Base-by-base conservation (phyloP, 2,797 vertebrate genomes). In the Crenichthys baileyi region DNA sequence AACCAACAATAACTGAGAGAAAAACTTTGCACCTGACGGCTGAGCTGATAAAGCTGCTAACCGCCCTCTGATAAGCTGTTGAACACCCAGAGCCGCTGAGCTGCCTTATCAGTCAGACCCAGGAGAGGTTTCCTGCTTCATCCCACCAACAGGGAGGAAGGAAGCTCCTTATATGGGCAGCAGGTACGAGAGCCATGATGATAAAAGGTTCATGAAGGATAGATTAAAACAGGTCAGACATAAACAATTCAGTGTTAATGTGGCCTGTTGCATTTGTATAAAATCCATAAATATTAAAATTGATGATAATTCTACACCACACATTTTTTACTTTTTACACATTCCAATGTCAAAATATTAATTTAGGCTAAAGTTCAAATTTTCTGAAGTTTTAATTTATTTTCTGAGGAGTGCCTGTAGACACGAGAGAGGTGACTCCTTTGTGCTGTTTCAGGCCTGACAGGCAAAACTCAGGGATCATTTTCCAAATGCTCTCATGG, bases 121-220 rank as follows among this genome's bases (percentile, higher is more conserved):
- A 0, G 73, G 78, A 83, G 83, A 7, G 65, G 0, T 36, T 63
- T 18, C 29, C 18, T 29, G 16, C 20, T 7, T 8, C 16, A 18
- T 20, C 24, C 70, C 26, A 12, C 58, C 41, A 51, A 70, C 70
- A 60, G 50, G 16, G 20, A 79, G 82, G 78, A 81, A 87, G 84
- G 84, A 86, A 85, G 20, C 41, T 29, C 84, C 84, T 83, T 76
- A 86, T 82, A 83, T 72, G 82, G 85, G 65, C 77, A 55, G 7
- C 79, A 74, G 73, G 53, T 79, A 79, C 63, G 31, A 29, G 60
- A 4, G 29, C 11, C 31, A 29, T 15, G 29, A 26, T 22, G 18
- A 31, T n/a, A 46, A 36, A 36, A 36, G 36, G 36, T n/a, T n/a
- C n/a, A n/a, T n/a, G n/a, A n/a, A n/a, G n/a, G n/a, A n/a, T n/a